Evolutionary conservation across 2,113 vertebrate genomes (phyloP).

Genomic region (Haemorhous mexicanus): DNA sequence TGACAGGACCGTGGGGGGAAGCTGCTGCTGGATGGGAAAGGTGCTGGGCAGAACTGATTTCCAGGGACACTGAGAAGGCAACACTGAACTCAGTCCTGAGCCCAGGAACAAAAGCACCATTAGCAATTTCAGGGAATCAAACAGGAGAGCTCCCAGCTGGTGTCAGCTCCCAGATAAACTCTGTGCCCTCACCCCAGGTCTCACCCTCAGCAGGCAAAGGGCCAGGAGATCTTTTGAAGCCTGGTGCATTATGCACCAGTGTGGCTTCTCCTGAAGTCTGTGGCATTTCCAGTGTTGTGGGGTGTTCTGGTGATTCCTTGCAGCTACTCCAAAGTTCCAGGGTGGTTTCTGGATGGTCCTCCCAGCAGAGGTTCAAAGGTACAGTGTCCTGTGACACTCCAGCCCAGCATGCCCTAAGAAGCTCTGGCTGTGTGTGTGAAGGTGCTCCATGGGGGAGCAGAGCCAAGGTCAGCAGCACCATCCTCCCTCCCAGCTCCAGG

Average conservation of each 20-base stretch:
- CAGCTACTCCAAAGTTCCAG: neutral
- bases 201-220: neutral
- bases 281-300: neutral
- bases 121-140: neutral
- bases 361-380: neutral
- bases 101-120: neutral
- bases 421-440: neutral
- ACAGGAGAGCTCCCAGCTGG: neutral
- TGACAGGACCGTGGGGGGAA: neutral
- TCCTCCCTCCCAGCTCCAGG: neutral
- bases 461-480: neutral
- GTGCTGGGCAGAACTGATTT: conserved; percentile 1
- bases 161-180: neutral
- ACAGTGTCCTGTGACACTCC: neutral
- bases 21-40: neutral
- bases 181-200: neutral
- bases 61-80: neutral
- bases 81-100: neutral
- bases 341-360: neutral
- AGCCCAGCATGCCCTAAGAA: accelerated
- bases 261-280: neutral
- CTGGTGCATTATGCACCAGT: neutral
- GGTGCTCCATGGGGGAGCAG: neutral
- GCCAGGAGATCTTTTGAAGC: neutral
- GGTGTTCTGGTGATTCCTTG: neutral